Conservation (phyloP, 2,113 vertebrate genomes). For the Dicaeum eximium region DNA sequence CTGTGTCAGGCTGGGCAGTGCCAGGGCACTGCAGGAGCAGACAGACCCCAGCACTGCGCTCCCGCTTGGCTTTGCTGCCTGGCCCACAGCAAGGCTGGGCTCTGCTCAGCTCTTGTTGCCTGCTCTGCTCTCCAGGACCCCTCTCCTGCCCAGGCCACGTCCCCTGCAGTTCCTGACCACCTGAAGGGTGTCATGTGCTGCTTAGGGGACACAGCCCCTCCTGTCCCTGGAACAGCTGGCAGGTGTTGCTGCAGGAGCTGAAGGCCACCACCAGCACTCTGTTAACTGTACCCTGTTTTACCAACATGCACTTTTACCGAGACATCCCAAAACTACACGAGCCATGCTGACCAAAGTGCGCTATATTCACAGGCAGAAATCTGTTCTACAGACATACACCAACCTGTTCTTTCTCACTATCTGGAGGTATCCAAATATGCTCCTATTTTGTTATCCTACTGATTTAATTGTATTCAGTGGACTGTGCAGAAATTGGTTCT, state of each 20-base stretch:
- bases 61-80: not conserved
- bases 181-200: not conserved
- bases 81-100: not conserved
- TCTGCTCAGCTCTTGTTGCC: not conserved
- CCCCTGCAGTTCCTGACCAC: not conserved
- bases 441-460: not conserved
- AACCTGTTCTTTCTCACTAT: not conserved
- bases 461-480: not conserved
- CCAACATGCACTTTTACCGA: not conserved
- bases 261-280: not conserved
- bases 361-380: not conserved
- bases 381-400: not conserved
- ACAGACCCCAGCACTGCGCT: not conserved
- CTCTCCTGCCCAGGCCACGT: rapidly evolving
- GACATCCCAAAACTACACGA: not conserved
- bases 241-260: not conserved
- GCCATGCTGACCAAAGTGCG: not conserved
- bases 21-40: not conserved
- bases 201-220: not conserved
- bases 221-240: not conserved
- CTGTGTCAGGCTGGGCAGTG: not conserved
- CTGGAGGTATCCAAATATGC: not conserved
- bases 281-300: not conserved
- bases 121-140: not conserved
- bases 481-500: not conserved